A percentile compares a stretch with the other conserved stretches of the same genome.
These are phyloP conservation scores for Heloderma charlesbogerti DNA, from an alignment of 2,113 vertebrate species.

Conservation along the genomic window DNA sequence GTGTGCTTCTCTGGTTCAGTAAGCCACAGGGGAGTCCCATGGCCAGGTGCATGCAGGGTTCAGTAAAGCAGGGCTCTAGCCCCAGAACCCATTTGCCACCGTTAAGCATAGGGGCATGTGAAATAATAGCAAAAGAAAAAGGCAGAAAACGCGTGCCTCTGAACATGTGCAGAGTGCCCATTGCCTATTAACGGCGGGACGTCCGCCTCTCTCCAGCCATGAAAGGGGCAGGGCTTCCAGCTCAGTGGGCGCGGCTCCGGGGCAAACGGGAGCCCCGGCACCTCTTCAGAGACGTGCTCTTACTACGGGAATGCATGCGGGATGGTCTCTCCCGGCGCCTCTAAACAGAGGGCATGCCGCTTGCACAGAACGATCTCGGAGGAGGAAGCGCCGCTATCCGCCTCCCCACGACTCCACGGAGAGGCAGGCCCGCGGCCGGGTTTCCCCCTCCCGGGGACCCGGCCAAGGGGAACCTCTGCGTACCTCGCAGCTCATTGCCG, in stretches of 20 bases:
- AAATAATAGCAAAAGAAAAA: not conserved
- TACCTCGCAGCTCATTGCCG: constrained; percentile 64
- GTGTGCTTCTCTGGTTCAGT: not conserved
- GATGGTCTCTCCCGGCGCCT: not conserved
- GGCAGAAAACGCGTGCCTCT: not conserved
- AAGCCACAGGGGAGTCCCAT: not conserved
- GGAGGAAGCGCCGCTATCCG: not conserved
- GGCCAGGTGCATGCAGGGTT: no score
- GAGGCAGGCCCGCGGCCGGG: not conserved
- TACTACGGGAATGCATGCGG: not conserved
- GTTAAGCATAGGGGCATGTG: not conserved
- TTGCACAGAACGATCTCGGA: no score
- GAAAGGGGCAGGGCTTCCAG: not conserved
- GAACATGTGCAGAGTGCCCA: not conserved
- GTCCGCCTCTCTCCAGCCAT: not conserved
- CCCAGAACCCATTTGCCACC: not conserved
- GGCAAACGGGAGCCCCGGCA: not conserved
- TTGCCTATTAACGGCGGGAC: no score
- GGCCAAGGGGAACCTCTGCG: not conserved
- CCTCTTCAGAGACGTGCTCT: not conserved
- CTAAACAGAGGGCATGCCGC: not conserved
- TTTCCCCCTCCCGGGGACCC: fast-evolving
- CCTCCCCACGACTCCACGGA: not conserved
- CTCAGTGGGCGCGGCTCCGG: not conserved
- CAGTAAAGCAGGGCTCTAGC: not conserved